Conservation (phyloP, 2,797 vertebrate genomes). For the Gadopsis bispinosus region DNA sequence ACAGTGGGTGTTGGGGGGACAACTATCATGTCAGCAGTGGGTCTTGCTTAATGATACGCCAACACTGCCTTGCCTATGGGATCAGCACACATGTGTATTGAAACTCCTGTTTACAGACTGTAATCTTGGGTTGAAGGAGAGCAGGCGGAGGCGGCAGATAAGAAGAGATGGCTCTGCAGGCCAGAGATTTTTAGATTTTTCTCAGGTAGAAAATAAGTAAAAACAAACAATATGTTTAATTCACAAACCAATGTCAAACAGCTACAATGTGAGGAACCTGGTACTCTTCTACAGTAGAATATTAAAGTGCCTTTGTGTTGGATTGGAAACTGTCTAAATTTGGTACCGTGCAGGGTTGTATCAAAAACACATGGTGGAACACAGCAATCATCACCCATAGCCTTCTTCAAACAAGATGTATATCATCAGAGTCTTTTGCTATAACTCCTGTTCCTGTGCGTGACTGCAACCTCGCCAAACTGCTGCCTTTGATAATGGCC, state of each 20-base stretch:
- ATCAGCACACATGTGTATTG: constrained; percentile 44
- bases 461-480: too few species aligned
- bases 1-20: constrained; percentile 21
- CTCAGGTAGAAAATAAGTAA: constrained; percentile 4
- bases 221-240: not conserved
- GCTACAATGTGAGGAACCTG: not conserved
- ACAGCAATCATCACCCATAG: not conserved
- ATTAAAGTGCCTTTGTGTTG: not conserved
- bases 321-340: not conserved
- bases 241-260: constrained; percentile 16
- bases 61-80: constrained; percentile 27
- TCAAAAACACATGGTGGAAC: not conserved
- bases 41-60: constrained; percentile 56
- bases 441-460: too few species aligned
- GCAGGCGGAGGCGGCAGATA: not conserved
- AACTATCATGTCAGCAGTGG: constrained; percentile 22
- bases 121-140: constrained; percentile 57
- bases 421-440: not conserved
- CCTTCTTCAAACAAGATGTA: not conserved
- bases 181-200: not conserved
- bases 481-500: too few species aligned
- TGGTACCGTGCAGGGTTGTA: not conserved
- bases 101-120: constrained; percentile 38
- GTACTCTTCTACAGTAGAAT: not conserved
- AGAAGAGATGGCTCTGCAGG: constrained; percentile 15